phyloP scores from a whole-genome alignment of 2,113 vertebrate genomes.

The Platysternon megacephalum region DNA sequence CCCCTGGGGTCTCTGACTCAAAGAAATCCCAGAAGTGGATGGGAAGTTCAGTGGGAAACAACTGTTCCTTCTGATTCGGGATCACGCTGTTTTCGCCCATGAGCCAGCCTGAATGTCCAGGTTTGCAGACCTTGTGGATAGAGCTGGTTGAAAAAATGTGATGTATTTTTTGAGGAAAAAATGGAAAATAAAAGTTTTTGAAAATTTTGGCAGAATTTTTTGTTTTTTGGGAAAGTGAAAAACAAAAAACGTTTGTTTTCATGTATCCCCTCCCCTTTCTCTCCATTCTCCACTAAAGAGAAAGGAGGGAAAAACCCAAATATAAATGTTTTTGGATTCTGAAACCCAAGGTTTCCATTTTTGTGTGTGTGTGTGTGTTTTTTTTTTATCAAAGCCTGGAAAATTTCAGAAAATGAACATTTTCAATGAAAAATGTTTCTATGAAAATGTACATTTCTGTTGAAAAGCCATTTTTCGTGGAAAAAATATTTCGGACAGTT shows the following conservation, averaged over 20 bases:
- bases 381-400: conserved; percentile 63
- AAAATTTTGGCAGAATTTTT: background rate
- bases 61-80: background rate
- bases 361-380: background rate
- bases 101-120: background rate
- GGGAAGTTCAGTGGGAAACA: background rate
- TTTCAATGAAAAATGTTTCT: background rate
- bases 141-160: background rate
- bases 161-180: conserved; percentile 10
- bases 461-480: conserved; percentile 33
- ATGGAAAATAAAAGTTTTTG: conserved; percentile 8
- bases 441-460: conserved; percentile 24
- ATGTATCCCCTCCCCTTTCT: conserved; percentile 23
- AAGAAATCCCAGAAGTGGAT: background rate
- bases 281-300: accelerated
- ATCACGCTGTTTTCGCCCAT: background rate
- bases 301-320: background rate
- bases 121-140: too few relatives aligned
- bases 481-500: conserved; percentile 59
- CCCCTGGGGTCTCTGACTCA: background rate
- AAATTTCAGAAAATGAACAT: conserved; percentile 70
- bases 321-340: background rate
- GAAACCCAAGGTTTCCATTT: conserved; percentile 33
- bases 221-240: conserved; percentile 18
- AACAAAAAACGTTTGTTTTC: conserved; percentile 49